Evolutionary conservation across 2,797 vertebrate genomes (phyloP).

Genomic region (Platalea minor): DNA sequence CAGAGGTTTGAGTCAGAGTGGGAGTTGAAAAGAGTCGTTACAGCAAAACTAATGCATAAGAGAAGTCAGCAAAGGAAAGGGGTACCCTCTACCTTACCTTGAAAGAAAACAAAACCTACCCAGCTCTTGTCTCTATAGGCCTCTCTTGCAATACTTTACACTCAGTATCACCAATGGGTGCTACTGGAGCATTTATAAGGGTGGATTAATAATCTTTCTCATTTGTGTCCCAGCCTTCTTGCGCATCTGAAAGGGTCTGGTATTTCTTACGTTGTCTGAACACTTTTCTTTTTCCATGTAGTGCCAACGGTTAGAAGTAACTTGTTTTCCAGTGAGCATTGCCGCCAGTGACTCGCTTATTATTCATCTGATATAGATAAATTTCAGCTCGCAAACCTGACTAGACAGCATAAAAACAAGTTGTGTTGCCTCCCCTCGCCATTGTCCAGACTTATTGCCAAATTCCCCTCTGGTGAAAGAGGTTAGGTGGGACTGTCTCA

Average conservation of each 20-base stretch:
- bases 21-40: neutral
- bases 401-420: neutral
- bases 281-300: neutral
- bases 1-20: neutral
- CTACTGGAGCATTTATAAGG: neutral
- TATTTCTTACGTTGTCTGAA: neutral
- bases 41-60: neutral
- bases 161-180: neutral
- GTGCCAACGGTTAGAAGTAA: neutral
- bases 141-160: neutral
- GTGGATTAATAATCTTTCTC: neutral
- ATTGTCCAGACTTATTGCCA: neutral
- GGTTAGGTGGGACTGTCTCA: neutral
- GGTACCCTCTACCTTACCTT: neutral
- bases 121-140: neutral
- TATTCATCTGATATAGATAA: neutral
- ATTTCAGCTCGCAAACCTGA: neutral
- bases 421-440: neutral
- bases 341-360: neutral
- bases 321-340: neutral
- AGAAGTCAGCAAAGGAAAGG: neutral
- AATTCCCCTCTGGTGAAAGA: neutral
- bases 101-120: neutral
- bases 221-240: neutral
- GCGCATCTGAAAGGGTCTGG: neutral